These are phyloP conservation scores for Scaptodrosophila latifasciaeformis DNA, from an alignment of 2,888 invertebrate species.

Conservation along the genomic window DNA sequence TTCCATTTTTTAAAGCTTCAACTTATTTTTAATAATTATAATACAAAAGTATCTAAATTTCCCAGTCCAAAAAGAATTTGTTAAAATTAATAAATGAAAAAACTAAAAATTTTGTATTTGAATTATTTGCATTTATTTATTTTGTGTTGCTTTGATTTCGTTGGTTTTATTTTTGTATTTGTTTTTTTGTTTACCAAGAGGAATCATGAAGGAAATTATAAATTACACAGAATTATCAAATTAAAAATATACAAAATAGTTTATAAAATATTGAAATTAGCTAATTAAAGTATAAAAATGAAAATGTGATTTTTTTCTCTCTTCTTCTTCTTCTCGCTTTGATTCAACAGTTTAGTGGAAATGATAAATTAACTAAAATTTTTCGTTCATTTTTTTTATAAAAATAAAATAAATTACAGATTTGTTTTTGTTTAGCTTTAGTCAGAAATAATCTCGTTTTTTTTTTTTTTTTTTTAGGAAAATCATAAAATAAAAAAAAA, in stretches of 20 bases:
- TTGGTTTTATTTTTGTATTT: conserved; percentile 1
- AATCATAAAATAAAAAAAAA: conserved; percentile 12
- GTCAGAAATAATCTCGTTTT: conserved; percentile 66
- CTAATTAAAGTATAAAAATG: not conserved
- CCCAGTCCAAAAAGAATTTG: too few relatives aligned
- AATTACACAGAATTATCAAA: not conserved
- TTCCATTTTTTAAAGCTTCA: too few relatives aligned
- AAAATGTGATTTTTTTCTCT: not conserved
- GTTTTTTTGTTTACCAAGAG: too few relatives aligned
- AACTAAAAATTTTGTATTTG: too few relatives aligned
- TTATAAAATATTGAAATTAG: not conserved
- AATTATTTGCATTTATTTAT: too few relatives aligned
- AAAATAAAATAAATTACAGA: conserved; percentile 45
- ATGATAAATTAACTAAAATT: conserved; percentile 15
- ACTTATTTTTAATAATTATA: too few relatives aligned
- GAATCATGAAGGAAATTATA: too few relatives aligned
- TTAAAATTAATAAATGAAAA: too few relatives aligned
- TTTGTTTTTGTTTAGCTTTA: conserved; percentile 39
- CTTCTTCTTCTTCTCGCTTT: too few relatives aligned
- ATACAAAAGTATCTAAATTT: too few relatives aligned
- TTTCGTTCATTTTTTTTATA: conserved; percentile 18
- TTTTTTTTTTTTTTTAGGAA: conserved; percentile 39
- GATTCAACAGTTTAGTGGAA: not conserved
- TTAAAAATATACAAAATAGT: not conserved
- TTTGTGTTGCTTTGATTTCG: too few relatives aligned